These are phyloP conservation scores for Boulengeromyrus knoepffleri DNA, from an alignment of 2,113 vertebrate species.

Conservation along the genomic window DNA sequence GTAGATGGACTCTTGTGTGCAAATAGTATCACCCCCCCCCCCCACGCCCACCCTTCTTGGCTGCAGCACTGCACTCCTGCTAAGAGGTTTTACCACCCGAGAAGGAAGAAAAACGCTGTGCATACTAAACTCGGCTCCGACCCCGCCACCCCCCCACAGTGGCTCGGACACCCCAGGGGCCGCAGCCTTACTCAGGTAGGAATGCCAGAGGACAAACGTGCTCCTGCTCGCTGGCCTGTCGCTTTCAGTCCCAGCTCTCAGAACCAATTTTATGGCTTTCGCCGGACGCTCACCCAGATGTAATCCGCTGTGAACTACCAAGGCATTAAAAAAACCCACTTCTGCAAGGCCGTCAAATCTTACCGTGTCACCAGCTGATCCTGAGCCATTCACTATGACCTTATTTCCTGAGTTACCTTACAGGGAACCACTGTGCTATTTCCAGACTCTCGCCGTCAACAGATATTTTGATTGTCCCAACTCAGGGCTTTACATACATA, in stretches of 20 bases:
- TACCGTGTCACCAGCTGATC: background rate
- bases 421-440: background rate
- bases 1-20: background rate
- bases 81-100: background rate
- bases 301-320: slow-evolving; percentile 33
- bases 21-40: background rate
- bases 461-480: background rate
- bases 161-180: background rate
- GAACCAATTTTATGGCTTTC: slow-evolving; percentile 48
- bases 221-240: background rate
- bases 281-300: slow-evolving; percentile 29
- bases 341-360: background rate
- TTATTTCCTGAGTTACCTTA: background rate
- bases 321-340: slow-evolving; percentile 22
- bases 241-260: slow-evolving; percentile 15
- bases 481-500: background rate
- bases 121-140: background rate
- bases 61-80: background rate
- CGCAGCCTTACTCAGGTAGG: slow-evolving; percentile 12
- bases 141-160: background rate
- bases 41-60: background rate
- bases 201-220: background rate
- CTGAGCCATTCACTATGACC: background rate
- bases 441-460: background rate
- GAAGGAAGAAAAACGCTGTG: background rate